Evolutionary conservation across 2,888 invertebrate genomes (phyloP).

Genomic region (Taphrorychus bicolor): DNA sequence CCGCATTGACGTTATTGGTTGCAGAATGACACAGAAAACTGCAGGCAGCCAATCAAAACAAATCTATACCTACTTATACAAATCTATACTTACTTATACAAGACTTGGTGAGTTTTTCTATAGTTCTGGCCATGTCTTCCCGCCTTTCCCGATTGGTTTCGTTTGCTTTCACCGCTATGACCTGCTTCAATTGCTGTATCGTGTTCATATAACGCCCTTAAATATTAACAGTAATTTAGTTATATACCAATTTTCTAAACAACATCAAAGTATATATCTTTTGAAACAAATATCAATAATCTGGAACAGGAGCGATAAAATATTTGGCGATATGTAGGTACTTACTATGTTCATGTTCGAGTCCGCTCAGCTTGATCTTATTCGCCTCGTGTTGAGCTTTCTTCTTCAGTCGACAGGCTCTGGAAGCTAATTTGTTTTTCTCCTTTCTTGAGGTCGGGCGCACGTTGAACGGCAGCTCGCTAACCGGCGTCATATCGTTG

Average conservation of each 20-base stretch:
- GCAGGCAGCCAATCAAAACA: too few species aligned
- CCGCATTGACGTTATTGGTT: too few species aligned
- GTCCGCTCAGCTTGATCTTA: conserved; percentile 92
- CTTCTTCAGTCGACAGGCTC: conserved; percentile 96
- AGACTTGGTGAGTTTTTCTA: conserved; percentile 72
- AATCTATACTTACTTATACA: conserved; percentile 77
- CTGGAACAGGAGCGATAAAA: too few species aligned
- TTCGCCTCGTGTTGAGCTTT: conserved; percentile 99
- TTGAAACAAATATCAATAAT: too few species aligned
- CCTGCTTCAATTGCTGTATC: conserved; percentile 78
- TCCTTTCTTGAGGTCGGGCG: conserved; percentile 94
- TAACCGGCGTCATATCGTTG: conserved; percentile 95
- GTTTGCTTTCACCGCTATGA: conserved; percentile 69
- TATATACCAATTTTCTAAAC: neutral
- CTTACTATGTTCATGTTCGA: conserved; percentile 95
- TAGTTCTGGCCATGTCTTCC: conserved; percentile 73
- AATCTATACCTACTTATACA: too few species aligned
- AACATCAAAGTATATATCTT: neutral
- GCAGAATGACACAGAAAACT: too few species aligned
- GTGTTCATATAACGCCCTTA: conserved; percentile 80
- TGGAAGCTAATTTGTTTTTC: conserved; percentile 96
- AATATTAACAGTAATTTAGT: conserved; percentile 49
- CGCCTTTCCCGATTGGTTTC: conserved; percentile 64
- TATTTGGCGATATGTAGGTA: conserved; percentile 48
- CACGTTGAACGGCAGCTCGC: conserved; percentile 88